Evolutionary conservation across 2,888 invertebrate genomes (phyloP), one percentile per base, ranked within the genome.

Genomic region (Thymelicus acteon): DNA sequence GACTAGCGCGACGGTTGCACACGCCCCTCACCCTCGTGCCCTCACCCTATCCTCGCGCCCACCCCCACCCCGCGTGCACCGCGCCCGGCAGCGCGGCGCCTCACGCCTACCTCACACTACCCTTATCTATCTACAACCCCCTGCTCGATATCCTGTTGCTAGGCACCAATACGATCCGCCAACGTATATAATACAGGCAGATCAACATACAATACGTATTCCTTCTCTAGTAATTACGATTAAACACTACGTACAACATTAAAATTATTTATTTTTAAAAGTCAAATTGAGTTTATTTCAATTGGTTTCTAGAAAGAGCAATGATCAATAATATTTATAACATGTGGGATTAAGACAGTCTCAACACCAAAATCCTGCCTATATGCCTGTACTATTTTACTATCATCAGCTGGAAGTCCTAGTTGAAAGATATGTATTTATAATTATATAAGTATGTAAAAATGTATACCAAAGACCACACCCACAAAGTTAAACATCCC

Each of bases 1-100:
- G 90, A 89, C 92, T 85, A 90, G 89, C 89, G 89, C 91, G 90
- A 89, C 89, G 88, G 87, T 88, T 89, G 91, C 91, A 90, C 90
- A 88, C 90, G 86, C 91, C 90, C 90, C 87, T 83, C 86, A 87
- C 87, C 88, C 79, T 78, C 73, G 77, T 70, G 77, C 76, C 61
- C 74, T 71, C 78, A 80, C 82, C 83, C 79, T 82, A 77, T 86
- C 85, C 85, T 85, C 83, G 87, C 69, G 83, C 82, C 78, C 85
- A 83, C 85, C 85, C 85, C 61, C 82, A 31, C 1, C 79, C 86
- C 85, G 85, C 85, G 85, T 86, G 85, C 88, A 79, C 87, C 85
- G 75, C 73, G 57, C 74, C 73, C 75, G 62, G 47, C 68, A 63
- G 57, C 78, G 76, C 61, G 75, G 72, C 79, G 62, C 78, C 74